Evolutionary conservation across 2,797 vertebrate species (phyloP).

Genomic region (Vultur gryphus): DNA sequence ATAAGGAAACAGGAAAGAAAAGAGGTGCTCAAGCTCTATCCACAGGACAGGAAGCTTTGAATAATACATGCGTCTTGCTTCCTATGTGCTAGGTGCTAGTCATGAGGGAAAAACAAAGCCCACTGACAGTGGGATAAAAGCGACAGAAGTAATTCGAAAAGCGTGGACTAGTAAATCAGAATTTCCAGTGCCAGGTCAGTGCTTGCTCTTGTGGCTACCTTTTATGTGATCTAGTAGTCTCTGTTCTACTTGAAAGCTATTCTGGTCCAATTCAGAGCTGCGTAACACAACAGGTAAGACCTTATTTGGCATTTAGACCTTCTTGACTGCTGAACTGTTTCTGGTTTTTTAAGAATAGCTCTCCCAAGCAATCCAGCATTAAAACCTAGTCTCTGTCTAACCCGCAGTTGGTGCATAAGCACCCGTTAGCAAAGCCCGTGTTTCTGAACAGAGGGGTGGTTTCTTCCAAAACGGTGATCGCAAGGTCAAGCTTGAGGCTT

Average conservation of each 20-base stretch:
- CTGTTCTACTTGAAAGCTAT: background rate
- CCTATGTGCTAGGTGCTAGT: background rate
- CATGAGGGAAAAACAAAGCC: background rate
- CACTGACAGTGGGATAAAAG: background rate
- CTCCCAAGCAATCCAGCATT: background rate
- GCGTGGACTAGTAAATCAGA: background rate
- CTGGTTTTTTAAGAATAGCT: background rate
- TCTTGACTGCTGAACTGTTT: background rate
- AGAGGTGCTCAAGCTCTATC: background rate
- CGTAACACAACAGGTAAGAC: accelerated
- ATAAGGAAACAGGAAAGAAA: background rate
- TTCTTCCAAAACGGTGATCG: background rate
- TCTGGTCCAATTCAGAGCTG: background rate
- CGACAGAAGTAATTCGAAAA: background rate
- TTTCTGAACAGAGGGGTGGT: background rate
- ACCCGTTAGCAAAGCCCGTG: accelerated
- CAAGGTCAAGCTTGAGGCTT: background rate
- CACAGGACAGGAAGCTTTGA: background rate
- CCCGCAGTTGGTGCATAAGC: accelerated
- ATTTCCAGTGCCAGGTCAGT: background rate
- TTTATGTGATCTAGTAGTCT: background rate
- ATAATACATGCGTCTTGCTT: background rate
- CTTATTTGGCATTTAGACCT: background rate
- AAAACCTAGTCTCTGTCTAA: background rate
- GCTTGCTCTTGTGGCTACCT: background rate